Base-by-base conservation (phyloP, 2,888 invertebrate genomes). In the Papilio gigon region DNA sequence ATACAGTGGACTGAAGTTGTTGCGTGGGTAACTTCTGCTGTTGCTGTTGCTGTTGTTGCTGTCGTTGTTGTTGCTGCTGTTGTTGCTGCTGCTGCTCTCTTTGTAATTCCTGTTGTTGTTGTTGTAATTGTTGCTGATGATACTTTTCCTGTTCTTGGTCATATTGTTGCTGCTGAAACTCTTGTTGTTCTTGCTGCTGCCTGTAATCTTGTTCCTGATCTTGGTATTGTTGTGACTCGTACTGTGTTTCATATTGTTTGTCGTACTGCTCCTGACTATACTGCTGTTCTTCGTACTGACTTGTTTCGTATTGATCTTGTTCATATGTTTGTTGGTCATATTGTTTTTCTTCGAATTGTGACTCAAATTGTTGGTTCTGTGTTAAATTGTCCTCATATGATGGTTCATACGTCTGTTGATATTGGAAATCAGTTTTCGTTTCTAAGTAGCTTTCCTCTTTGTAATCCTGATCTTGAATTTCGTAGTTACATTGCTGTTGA, bases 1-100 rank as follows among this genome's bases (percentile, higher is more conserved):
- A 73, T 17, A 92, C 86, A 71, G 85, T 86, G 1, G 89, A 79
- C 78, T 92, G 91, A 60, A 92, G 73, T 76, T 91, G 90, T 71
- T 90, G 89, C 2, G 87, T 77, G 37, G 90, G 85, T 73, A 86
- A 83, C 71, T 88, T 86, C 71, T 83, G 84, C 70, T 87, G 84
- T 56, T 85, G 84, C 71, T 88, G 87, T 61, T 87, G 85, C 25
- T 86, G 84, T 37, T 83, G 80, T 35, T 84, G 81, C n/a, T 84
- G 85, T 64, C 81, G 84, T 12, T 80, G 80, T 56, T 81, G 78
- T n/a, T 80, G 78, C 22, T 80, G 78, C 22, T 81, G 78, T 33
- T 82, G 78, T 37, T 81, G 77, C 9, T 76, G 71, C 27, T 78
- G 70, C 42, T 78, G 75, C 47, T 44, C 44, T 44, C 44, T 20